Base-by-base conservation (phyloP, 2,797 vertebrate genomes). In the Euphonia xanthogaster region DNA sequence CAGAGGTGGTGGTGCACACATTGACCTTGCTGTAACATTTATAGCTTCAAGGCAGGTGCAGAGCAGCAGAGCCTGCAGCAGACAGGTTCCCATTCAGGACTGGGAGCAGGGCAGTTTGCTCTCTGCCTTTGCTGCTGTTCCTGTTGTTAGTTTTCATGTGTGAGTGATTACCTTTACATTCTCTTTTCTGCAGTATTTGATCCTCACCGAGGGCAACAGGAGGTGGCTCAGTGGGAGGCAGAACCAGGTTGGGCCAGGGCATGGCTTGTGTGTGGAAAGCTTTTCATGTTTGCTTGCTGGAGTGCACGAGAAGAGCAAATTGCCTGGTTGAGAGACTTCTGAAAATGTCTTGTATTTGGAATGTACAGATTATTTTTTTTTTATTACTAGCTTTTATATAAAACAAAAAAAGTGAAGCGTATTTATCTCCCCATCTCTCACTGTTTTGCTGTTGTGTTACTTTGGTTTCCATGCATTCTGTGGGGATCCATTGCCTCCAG, bases 121-220 rank as follows among this genome's bases (percentile, higher is more conserved):
- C 87, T 89, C 70, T 74, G 80, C 68, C 55, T 71, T 96, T 91
- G 62, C 68, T 72, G 75, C 17, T 85, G 53, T 66, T 57, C 33
- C 63, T 63, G 62, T 74, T 90, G 89, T 77, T 91, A 39, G 74
- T 65, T 94, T 82, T 96, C 93, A 93, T 60, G 96, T 98, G 98
- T 94, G 94, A 98, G 92, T 88, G 97, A 98, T 98, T 98, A 95
- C 84, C 79, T 95, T 95, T 58, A 86, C 91, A 97, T 98, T 98
- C 97, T 97, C 94, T 97, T 93, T 62, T 57, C 90, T 98, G 96
- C 96, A 94, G 96, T 72, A 91, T 97, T 96, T 97, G 96, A 97
- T 97, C 95, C 80, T 93, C 68, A 5, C 80, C 57, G 87, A 91
- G 96, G 94, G 80, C 48, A 48, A 55, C 68, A 94, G 92, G 97